Evolutionary conservation across 2,797 vertebrate genomes (phyloP).

Genomic region (Trachops cirrhosus): DNA sequence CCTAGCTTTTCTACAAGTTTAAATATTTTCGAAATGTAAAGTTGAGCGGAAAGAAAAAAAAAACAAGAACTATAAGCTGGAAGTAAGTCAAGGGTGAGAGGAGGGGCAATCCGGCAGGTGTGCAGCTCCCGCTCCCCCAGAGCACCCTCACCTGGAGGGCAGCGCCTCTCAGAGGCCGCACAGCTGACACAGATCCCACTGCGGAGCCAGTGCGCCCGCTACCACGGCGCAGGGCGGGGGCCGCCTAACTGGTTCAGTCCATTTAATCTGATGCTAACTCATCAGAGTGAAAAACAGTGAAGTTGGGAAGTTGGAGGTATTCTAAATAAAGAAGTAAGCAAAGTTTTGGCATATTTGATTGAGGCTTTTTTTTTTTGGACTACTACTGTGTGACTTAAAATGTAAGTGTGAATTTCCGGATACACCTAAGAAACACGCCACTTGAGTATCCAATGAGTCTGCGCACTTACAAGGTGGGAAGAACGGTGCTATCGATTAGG

Average conservation of each 20-base stretch:
- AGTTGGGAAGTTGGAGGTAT: not conserved
- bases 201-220: not conserved
- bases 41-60: not conserved
- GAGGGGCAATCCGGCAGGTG: not conserved
- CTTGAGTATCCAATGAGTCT: not conserved
- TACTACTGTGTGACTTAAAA: not conserved
- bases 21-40: conserved; percentile 22
- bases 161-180: not conserved
- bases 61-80: not conserved
- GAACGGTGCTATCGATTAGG: not conserved
- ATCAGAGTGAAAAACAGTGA: not conserved
- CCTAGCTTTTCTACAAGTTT: not conserved
- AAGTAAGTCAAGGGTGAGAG: not conserved
- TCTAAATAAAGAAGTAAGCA: not conserved
- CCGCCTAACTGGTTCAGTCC: not conserved
- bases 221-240: no score
- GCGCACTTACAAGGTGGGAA: not conserved
- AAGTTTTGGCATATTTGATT: not conserved
- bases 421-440: not conserved
- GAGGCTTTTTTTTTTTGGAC: not conserved
- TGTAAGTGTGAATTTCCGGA: not conserved
- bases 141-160: not conserved
- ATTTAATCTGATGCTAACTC: not conserved
- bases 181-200: not conserved
- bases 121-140: not conserved